phyloP scores from a whole-genome alignment of 2,797 vertebrate genomes.

The Gymnothorax reevesii region DNA sequence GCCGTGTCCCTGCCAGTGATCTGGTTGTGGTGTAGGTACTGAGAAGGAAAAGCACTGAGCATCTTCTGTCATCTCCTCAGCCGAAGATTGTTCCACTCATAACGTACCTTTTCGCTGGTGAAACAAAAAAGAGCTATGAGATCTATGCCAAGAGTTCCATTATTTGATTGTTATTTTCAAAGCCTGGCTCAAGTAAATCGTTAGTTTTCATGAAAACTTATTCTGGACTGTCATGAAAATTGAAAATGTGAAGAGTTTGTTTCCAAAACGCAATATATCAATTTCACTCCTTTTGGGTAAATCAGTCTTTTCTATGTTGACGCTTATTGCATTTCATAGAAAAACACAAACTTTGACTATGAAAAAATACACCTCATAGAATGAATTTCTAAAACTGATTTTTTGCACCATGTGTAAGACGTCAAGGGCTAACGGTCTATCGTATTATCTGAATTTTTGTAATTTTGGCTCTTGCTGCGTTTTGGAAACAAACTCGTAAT shows the following conservation, averaged over 20 bases:
- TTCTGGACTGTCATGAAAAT: conserved; percentile 22
- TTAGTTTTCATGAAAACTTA: not conserved
- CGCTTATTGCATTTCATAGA: too few relatives aligned
- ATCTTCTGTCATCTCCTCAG: not conserved
- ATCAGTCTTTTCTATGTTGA: too few relatives aligned
- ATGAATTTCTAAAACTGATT: too few relatives aligned
- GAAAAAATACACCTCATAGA: too few relatives aligned
- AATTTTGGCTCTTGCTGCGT: too few relatives aligned
- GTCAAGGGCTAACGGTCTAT: too few relatives aligned
- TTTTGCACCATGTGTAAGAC: too few relatives aligned
- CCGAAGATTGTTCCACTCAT: not conserved
- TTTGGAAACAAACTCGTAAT: too few relatives aligned
- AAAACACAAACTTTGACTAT: too few relatives aligned
- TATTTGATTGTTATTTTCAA: not conserved
- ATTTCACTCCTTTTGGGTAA: too few relatives aligned
- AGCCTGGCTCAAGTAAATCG: not conserved
- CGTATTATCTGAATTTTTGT: too few relatives aligned
- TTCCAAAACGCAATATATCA: too few relatives aligned
- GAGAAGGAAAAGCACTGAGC: not conserved
- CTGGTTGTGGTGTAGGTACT: not conserved
- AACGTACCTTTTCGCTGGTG: not conserved
- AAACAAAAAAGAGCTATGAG: not conserved
- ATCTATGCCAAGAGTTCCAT: not conserved
- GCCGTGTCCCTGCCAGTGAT: not conserved
- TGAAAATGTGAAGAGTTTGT: conserved; percentile 4